Evolutionary conservation across 2,888 invertebrate genomes (phyloP).

Genomic region (Rotaria magnacalcarata): DNA sequence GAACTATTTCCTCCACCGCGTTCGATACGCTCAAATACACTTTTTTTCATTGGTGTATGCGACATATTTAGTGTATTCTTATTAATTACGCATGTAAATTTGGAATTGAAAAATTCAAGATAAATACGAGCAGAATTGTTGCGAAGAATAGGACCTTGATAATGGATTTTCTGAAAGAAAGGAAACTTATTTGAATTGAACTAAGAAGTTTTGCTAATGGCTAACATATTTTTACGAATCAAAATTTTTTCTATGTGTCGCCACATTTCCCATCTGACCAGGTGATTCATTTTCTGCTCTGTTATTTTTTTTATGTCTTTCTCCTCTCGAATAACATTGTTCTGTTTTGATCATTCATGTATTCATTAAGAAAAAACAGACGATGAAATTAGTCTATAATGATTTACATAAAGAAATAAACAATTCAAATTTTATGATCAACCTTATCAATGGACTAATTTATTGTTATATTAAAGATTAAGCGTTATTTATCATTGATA

Average conservation of each 20-base stretch:
- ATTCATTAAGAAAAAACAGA: too few species aligned
- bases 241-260: background rate
- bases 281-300: background rate
- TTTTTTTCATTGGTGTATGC: background rate
- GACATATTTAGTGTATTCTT: background rate
- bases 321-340: background rate
- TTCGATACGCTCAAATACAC: slow-evolving; percentile 24
- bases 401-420: too few species aligned
- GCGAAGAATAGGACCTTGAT: too few species aligned
- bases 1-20: background rate
- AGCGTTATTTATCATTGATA: too few species aligned
- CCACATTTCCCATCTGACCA: background rate
- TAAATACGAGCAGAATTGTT: too few species aligned
- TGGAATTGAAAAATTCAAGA: background rate
- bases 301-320: background rate
- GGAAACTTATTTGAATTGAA: background rate
- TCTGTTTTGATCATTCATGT: too few species aligned
- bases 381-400: too few species aligned
- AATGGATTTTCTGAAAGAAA: background rate
- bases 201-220: background rate
- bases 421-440: too few species aligned
- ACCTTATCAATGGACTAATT: too few species aligned
- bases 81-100: background rate
- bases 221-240: background rate
- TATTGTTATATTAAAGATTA: too few species aligned